Conservation (phyloP, 2,113 vertebrate genomes). For the Syngnathus scovelli region DNA sequence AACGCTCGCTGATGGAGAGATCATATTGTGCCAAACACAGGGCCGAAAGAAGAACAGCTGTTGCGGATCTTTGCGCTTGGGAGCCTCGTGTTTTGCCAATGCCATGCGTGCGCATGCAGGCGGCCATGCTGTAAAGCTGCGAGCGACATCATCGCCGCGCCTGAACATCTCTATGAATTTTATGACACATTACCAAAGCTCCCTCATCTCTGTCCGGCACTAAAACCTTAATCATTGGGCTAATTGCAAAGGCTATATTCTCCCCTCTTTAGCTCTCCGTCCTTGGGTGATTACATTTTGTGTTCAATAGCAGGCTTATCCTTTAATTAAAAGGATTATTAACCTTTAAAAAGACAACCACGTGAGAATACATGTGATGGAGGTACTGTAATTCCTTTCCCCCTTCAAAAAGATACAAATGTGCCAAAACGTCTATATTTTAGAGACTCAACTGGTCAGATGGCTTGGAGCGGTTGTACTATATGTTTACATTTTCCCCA, state of each 20-base stretch:
- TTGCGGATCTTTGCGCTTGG: constrained; percentile 85
- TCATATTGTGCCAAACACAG: constrained; percentile 92
- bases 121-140: constrained; percentile 81
- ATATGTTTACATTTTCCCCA: constrained; percentile 30
- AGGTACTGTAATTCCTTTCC: neutral
- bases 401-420: constrained; percentile 9
- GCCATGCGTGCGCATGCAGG: constrained; percentile 69
- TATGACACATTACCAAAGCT: constrained; percentile 89
- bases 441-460: constrained; percentile 34
- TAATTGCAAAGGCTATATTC: constrained; percentile 94
- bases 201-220: constrained; percentile 93
- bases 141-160: constrained; percentile 79
- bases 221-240: constrained; percentile 98
- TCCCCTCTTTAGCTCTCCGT: constrained; percentile 76
- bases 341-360: constrained; percentile 82
- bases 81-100: constrained; percentile 84
- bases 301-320: constrained; percentile 90
- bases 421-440: constrained; percentile 35
- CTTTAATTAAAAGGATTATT: constrained; percentile 99
- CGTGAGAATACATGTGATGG: constrained; percentile 76
- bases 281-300: constrained; percentile 90
- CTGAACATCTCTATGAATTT: constrained; percentile 87
- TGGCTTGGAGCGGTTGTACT: constrained; percentile 24
- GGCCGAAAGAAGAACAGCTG: constrained; percentile 92
- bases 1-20: constrained; percentile 90